These are phyloP conservation scores for Brachionus rotundiformis DNA, from an alignment of 1,140 invertebrate species.

Conservation along the genomic window DNA sequence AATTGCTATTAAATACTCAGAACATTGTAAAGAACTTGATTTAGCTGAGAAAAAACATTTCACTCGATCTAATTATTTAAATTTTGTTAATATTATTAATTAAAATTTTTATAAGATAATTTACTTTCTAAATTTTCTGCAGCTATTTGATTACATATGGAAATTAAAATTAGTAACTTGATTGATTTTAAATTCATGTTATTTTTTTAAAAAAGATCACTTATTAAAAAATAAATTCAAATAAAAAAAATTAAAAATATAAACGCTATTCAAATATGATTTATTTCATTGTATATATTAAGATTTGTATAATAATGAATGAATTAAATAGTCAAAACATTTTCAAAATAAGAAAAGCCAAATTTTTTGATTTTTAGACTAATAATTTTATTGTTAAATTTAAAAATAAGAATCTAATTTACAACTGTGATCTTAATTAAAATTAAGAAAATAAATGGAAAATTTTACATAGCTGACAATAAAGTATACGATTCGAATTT, in stretches of 20 bases:
- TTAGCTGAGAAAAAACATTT: not conserved
- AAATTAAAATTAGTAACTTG: not conserved
- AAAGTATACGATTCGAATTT: not conserved
- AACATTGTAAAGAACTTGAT: not conserved
- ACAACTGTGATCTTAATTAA: not conserved
- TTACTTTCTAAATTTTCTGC: not conserved
- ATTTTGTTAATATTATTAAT: not conserved
- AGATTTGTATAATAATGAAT: too few relatives aligned
- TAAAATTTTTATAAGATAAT: not conserved
- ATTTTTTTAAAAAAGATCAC: not conserved
- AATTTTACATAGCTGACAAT: not conserved
- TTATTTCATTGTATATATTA: too few relatives aligned
- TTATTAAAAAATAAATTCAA: too few relatives aligned
- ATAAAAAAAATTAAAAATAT: too few relatives aligned
- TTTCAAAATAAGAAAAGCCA: not conserved
- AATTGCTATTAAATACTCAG: not conserved
- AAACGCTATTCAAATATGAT: too few relatives aligned
- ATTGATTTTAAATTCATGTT: not conserved
- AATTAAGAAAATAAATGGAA: not conserved
- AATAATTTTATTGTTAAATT: constrained; percentile 2
- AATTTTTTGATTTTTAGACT: not conserved
- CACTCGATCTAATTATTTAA: not conserved
- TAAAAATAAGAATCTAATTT: not conserved
- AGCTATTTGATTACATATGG: not conserved
- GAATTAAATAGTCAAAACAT: too few relatives aligned